Evolutionary conservation across 2,113 vertebrate species (phyloP).

Genomic region (Nibea coibor): DNA sequence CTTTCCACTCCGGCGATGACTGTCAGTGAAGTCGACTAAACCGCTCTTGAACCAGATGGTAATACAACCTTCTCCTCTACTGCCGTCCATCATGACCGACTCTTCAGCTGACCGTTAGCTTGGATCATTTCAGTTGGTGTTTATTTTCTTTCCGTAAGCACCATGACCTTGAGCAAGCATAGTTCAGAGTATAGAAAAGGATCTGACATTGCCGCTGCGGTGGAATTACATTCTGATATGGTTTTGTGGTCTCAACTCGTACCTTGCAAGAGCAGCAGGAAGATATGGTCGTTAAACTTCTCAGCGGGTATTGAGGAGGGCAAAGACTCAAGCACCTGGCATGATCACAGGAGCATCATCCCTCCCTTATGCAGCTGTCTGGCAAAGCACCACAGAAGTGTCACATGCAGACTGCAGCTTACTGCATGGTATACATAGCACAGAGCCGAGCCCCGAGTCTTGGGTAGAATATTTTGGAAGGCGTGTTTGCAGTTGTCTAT

Average conservation of each 20-base stretch:
- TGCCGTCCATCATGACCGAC: too few species aligned
- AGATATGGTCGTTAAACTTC: constrained; percentile 16
- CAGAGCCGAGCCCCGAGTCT: not conserved
- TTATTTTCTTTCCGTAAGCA: constrained; percentile 6
- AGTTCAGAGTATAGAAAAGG: not conserved
- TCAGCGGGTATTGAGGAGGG: constrained; percentile 39
- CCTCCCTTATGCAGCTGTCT: constrained; percentile 31
- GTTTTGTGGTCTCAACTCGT: not conserved
- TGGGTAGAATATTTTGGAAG: constrained; percentile 4
- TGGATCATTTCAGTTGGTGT: not conserved
- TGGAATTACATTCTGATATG: not conserved
- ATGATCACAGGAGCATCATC: constrained; percentile 28
- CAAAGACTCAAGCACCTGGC: constrained; percentile 31
- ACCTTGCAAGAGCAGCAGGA: not conserved
- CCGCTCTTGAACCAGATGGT: too few species aligned
- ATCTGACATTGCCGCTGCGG: not conserved
- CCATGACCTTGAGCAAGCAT: constrained; percentile 17
- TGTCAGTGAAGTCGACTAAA: too few species aligned
- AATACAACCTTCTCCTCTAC: too few species aligned
- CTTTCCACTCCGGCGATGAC: too few species aligned
- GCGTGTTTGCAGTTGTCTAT: not conserved
- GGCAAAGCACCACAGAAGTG: constrained; percentile 24
- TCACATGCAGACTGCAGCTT: constrained; percentile 10
- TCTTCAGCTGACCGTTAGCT: too few species aligned
- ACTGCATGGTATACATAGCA: not conserved